Evolutionary conservation across 2,797 vertebrate genomes (phyloP), one percentile per base, ranked within the genome.

Genomic region (Hemibagrus guttatus): DNA sequence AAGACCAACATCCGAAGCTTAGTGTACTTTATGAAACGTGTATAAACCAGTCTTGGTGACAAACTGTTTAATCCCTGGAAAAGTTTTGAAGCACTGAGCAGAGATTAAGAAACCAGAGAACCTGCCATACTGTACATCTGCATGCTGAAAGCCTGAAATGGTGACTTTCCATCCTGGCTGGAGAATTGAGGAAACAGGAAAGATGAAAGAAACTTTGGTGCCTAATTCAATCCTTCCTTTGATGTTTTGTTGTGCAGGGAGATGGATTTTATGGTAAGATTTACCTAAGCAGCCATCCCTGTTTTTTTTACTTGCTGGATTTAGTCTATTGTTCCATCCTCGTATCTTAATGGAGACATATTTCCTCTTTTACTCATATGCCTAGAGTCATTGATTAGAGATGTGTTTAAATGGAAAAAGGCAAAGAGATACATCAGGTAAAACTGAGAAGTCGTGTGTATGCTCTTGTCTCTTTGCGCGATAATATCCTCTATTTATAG

Each of bases 121-220:
- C 90, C 66, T 85, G 89, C 89, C 86, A 91, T 91, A 91, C 89
- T 84, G 76, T n/a, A 19, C 42, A 89, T 84, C 61, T 85, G 39
- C 85, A 90, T 84, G 86, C 80, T 80, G 64, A 74, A 86, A 87
- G 83, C 79, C 81, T 66, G 39, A 87, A 87, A 89, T 81, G 11
- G 85, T 87, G 86, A 89, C 86, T 85, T 82, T 81, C 83, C 85
- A 81, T 79, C 82, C 81, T 84, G 84, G 86, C 74, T 89, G 81
- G 83, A 64, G 87, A 88, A 85, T 83, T 90, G 87, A 88, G 83
- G 82, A 92, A 91, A 87, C 88, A 76, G 89, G 89, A 89, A 87
- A 92, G 90, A 93, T 91, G 91, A 90, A 91, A 86, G 87, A 83
- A 92, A 90, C 90, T 94, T 94, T 95, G 93, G 95, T 93, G 91